These are phyloP conservation scores for Xenopus borealis DNA, from an alignment of 2,113 vertebrate genomes.

Conservation along the genomic window DNA sequence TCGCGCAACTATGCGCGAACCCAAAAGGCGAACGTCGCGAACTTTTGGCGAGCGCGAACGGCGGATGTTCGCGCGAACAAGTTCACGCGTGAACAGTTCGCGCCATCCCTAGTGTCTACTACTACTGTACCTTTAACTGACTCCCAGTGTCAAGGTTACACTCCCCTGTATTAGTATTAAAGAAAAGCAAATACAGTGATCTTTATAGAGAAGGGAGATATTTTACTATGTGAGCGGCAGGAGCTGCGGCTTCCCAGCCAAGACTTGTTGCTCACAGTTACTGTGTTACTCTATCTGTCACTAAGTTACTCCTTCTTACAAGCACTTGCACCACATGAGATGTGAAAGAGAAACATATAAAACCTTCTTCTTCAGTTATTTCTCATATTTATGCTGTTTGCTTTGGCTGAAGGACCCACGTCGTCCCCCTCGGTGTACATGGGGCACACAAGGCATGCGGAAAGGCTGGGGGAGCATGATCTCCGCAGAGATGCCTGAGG, in stretches of 20 bases:
- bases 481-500: slow-evolving; percentile 22
- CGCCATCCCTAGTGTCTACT: no score
- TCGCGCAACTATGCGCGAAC: no score
- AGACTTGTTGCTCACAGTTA: slow-evolving; percentile 5
- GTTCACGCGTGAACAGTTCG: no score
- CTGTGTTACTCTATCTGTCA: slow-evolving; percentile 12
- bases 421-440: slow-evolving; percentile 2
- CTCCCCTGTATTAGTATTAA: no score
- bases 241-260: background rate
- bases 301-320: slow-evolving; percentile 19
- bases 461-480: slow-evolving; percentile 14
- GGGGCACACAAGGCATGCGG: slow-evolving; percentile 13
- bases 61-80: no score
- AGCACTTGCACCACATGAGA: slow-evolving; percentile 26
- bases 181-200: no score
- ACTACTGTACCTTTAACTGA: no score
- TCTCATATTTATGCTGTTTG: slow-evolving; percentile 19
- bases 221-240: background rate
- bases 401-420: slow-evolving; percentile 6
- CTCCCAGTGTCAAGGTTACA: no score
- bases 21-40: no score
- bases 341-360: slow-evolving; percentile 39
- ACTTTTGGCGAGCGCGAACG: no score
- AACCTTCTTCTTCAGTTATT: slow-evolving; percentile 20
- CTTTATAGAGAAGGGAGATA: background rate